Evolutionary conservation across 2,113 vertebrate genomes (phyloP), one percentile per base, ranked within the genome.

Genomic region (Zosterops japonicus): DNA sequence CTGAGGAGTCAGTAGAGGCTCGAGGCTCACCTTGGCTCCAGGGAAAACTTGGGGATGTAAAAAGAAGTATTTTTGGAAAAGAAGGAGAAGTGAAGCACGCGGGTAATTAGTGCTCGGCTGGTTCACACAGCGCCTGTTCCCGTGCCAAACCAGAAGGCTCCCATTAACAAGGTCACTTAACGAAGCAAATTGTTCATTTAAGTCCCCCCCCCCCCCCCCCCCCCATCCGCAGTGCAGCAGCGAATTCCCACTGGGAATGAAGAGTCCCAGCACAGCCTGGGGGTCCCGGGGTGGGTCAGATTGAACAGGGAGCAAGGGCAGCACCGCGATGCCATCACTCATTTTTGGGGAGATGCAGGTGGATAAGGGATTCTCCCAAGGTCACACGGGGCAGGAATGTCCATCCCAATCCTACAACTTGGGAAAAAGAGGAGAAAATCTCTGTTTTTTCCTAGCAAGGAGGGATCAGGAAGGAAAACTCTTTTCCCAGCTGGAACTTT

Each of bases 321-420:
- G 46, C 1, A 0, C 46, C 10, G 0, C 9, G n/a, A 14, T 0
- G 0, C 11, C 41, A 4, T 12, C 83, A 3, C 10, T 2, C 8
- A 0, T 6, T 17, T 31, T 24, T 3, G 33, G 57, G 71, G 20
- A 8, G 25, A 7, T 8, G 1, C 1, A 1, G 22, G 31, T 0
- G 5, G 25, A 2, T 1, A 4, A 47, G 36, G 35, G 24, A 52
- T 23, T 27, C 6, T 5, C 31, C 83, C 91, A 64, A 84, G 70
- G 64, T 80, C 78, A 27, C 7, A 0, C 0, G 0, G 59, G 60
- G 35, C 50, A 7, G 31, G 21, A 69, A 24, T 1, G 0, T 3
- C 36, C 21, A 4, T 8, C 22, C 53, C 8, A 1, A 15, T 18
- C 18, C 35, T 2, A 0, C 10, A 52, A 2, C 1, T 3, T 5